Base-by-base conservation (phyloP, 2,113 vertebrate species). In the Zosterops japonicus region DNA sequence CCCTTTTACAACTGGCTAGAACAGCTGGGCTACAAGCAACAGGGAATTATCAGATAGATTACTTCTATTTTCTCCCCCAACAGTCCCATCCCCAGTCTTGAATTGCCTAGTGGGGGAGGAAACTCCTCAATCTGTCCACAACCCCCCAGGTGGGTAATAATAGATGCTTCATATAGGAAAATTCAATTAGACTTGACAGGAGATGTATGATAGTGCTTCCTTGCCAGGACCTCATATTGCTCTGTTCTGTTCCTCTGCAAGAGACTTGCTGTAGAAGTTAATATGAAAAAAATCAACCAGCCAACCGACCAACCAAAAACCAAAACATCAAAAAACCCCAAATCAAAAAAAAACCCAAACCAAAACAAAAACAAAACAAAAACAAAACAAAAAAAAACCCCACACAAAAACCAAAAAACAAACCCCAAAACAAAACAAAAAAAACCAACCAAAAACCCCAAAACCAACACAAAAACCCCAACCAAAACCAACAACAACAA, bases 171-270 rank as follows among this genome's bases (percentile, higher is more conserved):
- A 25, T 67, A 44, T 59, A 89, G 93, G 65, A 94, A 86, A 94
- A 94, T n/a, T 84, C 91, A 71, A 82, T 96, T 95, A 92, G 89
- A 87, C 20, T 83, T 78, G 89, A 94, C 80, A 90, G 57, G 72
- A 94, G 64, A 92, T 89, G n/a, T 63, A 84, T 94, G 83, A 74
- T 39, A 81, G 52, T 41, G 22, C 52, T 89, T 87, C 76, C 68
- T 87, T 89, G 83, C 93, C 72, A 89, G 80, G 60, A 33, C 72
- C 70, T 39, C 57, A 33, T 74, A 63, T 77, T 90, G 64, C 52
- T 92, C 36, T 72, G 67, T 52, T 94, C 78, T 93, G 70, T 64
- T 85, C 59, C 83, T 83, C 83, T 61, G 72, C 89, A 89, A 81
- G 79, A 86, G 31, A 35, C 55, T 70, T 68, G 44, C 88, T 90